Percentiles rank a stretch among this genome's conserved stretches.
Evolutionary conservation across 2,113 vertebrate genomes (phyloP).

Genomic region (Lycocorax pyrrhopterus): DNA sequence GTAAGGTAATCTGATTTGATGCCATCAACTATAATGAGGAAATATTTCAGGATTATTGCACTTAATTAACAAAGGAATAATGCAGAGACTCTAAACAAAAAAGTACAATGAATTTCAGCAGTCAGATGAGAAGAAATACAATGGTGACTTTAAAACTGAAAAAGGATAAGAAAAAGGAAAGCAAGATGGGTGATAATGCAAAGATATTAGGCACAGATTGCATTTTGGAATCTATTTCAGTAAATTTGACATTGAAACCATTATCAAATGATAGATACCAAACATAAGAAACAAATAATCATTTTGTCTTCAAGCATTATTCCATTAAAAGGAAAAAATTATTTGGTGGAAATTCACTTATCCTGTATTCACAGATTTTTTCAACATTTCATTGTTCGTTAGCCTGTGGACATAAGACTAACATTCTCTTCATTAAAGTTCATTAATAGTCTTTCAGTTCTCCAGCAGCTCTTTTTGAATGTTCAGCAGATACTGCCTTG

Average conservation of each 20-base stretch:
- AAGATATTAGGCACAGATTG: background rate
- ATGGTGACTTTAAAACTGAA: background rate
- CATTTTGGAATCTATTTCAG: background rate
- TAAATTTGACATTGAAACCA: background rate
- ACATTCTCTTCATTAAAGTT: background rate
- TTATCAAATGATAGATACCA: background rate
- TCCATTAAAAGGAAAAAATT: background rate
- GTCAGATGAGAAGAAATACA: conserved; percentile 5
- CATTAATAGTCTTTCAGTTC: background rate
- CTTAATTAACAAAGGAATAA: conserved; percentile 33
- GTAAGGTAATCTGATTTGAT: conserved; percentile 67
- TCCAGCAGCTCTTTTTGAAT: background rate
- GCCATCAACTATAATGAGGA: conserved; percentile 58
- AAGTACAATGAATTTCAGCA: conserved; percentile 42
- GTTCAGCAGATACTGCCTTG: background rate
- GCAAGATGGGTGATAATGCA: background rate
- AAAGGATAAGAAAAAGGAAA: background rate
- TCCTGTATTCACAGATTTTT: background rate
- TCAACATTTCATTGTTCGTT: background rate
- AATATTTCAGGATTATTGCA: conserved; percentile 58
- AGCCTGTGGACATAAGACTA: background rate
- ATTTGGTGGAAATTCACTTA: background rate
- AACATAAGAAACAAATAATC: background rate
- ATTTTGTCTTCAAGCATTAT: background rate
- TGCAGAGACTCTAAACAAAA: conserved; percentile 58